phyloP scores from a whole-genome alignment of 64 coral and sea anemone species.

The Porites lutea region DNA sequence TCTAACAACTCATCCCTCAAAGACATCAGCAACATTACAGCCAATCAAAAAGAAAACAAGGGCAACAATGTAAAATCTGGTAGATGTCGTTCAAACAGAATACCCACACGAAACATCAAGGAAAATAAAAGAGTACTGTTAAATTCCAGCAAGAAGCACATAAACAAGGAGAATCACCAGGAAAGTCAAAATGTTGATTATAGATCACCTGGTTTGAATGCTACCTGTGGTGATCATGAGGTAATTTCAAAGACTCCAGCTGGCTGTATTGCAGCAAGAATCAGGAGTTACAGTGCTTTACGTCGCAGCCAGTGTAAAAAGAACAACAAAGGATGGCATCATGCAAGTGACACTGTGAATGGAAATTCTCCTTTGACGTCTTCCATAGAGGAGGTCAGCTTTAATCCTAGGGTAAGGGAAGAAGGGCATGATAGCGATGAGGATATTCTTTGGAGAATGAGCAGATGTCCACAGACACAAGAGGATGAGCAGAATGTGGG shows the following conservation, averaged over 20 bases:
- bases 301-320: constrained; percentile 45
- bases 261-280: constrained; percentile 49
- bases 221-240: not conserved
- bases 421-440: constrained; percentile 1
- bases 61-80: not conserved
- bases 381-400: not conserved
- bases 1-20: not conserved
- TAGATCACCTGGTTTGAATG: not conserved
- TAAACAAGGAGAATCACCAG: not conserved
- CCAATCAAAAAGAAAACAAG: not conserved
- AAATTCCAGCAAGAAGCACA: not conserved
- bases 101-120: not conserved
- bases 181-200: not conserved
- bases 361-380: not conserved
- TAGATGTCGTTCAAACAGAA: not conserved
- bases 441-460: constrained; percentile 43
- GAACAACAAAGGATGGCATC: not conserved
- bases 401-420: not conserved
- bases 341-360: not conserved
- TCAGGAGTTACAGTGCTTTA: constrained; percentile 50
- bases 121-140: not conserved
- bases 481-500: not conserved
- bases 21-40: not conserved
- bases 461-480: not conserved
- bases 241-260: not conserved